phyloP scores from a whole-genome alignment of 2,113 vertebrate genomes.

The Cochlearius cochlearius region DNA sequence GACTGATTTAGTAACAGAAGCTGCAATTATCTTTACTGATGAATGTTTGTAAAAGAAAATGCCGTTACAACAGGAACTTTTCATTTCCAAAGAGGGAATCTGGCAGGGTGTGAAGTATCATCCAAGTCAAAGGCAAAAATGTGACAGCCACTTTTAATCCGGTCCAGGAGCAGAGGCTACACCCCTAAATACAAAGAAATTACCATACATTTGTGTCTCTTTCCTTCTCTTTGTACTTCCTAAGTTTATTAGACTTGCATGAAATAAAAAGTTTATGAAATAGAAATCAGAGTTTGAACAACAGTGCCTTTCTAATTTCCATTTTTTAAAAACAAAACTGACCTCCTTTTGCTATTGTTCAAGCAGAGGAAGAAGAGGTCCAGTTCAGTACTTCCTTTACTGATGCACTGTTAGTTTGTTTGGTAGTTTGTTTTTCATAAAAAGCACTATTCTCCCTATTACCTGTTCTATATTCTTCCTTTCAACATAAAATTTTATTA shows the following conservation, averaged over 20 bases:
- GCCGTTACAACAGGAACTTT: background rate
- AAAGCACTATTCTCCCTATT: background rate
- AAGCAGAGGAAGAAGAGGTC: background rate
- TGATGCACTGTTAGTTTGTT: rapidly evolving
- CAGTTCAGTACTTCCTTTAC: background rate
- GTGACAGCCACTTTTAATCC: background rate
- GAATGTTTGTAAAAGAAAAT: background rate
- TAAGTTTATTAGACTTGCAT: background rate
- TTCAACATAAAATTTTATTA: background rate
- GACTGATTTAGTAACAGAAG: background rate
- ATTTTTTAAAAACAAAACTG: background rate
- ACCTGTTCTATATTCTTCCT: background rate
- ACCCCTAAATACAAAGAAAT: background rate
- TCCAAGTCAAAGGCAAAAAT: background rate
- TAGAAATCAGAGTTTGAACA: background rate
- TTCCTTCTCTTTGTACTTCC: background rate
- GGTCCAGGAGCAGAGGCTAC: background rate
- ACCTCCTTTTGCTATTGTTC: background rate
- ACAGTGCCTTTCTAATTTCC: background rate
- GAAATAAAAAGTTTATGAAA: background rate
- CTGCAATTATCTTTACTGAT: background rate
- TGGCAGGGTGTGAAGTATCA: background rate
- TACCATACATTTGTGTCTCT: background rate
- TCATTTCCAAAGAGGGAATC: background rate
- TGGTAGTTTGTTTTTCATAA: background rate